Conservation (phyloP, 2,888 invertebrate species). For the Willowsia nigromaculata region DNA sequence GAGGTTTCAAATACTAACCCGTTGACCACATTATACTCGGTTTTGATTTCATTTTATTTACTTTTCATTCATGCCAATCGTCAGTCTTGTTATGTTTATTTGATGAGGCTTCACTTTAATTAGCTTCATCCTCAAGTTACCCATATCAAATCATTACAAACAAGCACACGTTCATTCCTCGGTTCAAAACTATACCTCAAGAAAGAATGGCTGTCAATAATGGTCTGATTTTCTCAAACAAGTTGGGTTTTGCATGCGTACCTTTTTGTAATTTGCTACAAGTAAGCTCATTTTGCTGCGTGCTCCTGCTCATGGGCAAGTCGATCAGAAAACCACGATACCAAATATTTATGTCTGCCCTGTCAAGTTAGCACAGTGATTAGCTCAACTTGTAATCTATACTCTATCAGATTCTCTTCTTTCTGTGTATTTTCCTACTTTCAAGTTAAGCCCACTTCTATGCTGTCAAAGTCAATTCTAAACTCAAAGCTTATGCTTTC, state of each 20-base stretch:
- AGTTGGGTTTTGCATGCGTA: background rate
- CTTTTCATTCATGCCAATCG: background rate
- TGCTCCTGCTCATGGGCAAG: background rate
- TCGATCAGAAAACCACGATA: conserved; percentile 29
- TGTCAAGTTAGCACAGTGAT: conserved; percentile 36
- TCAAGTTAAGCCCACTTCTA: too few species aligned
- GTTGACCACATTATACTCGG: background rate
- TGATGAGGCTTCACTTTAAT: conserved; percentile 48
- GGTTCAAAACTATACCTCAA: background rate
- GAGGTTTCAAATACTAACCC: background rate
- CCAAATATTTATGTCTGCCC: conserved; percentile 10
- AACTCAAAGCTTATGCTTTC: too few species aligned
- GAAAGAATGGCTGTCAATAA: conserved; percentile 29
- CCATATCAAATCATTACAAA: background rate
- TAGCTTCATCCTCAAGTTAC: conserved; percentile 20
- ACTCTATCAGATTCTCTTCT: background rate
- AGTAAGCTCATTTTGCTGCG: background rate
- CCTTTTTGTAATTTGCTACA: background rate
- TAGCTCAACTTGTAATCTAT: conserved; percentile 33
- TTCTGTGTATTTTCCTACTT: background rate
- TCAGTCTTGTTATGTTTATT: background rate
- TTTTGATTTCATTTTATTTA: background rate
- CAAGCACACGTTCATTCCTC: background rate
- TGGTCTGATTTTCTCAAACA: background rate
- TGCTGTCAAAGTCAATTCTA: too few species aligned